Evolutionary conservation across 2,888 invertebrate species (phyloP), one percentile per base, ranked within the genome.

Genomic region (Thyatira batis): DNA sequence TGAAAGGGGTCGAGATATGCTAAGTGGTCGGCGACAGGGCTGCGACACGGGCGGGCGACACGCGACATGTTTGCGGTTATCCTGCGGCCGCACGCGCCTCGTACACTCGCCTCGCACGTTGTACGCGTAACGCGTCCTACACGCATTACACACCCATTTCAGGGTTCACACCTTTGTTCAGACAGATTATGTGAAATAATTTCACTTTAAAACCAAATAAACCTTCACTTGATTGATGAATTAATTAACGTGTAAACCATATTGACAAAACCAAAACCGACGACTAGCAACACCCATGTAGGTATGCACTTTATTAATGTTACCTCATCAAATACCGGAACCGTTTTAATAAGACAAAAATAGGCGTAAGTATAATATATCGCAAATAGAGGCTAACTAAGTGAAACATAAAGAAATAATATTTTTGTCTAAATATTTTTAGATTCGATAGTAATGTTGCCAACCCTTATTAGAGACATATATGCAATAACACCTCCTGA

Each of bases 21-120:
- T 71, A 69, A 72, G 74, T 71, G 69, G 63, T 52, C 51, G 63
- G 59, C 58, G 61, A 63, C 67, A 67, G 63, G 58, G 54, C 56
- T 48, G 48, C 54, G 51, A 54, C 52, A 54, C 48, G 49, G 53
- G 50, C 62, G 62, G 62, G 60, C 64, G 71, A 68, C 67, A 65
- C 59, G 67, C 62, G 62, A 75, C 78, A 66, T 72, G 79, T 77
- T 70, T 76, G 79, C 65, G 76, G 76, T 65, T 55, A 63, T 53
- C 55, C 63, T 61, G 69, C 58, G 73, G 74, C 70, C 61, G 58
- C 63, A 60, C 61, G 61, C 67, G 64, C 61, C 58, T 57, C 58
- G 58, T 46, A 64, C 63, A 63, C 60, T 33, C 33, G 50, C 46
- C 44, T n/a, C 45, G 39, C 39, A 39, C 39, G 39, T 39, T 39